A percentile compares a stretch with the other conserved stretches of the same genome.
Evolutionary conservation across 1,140 invertebrate genomes (phyloP).

Genomic region (Paraescarpia echinospica): DNA sequence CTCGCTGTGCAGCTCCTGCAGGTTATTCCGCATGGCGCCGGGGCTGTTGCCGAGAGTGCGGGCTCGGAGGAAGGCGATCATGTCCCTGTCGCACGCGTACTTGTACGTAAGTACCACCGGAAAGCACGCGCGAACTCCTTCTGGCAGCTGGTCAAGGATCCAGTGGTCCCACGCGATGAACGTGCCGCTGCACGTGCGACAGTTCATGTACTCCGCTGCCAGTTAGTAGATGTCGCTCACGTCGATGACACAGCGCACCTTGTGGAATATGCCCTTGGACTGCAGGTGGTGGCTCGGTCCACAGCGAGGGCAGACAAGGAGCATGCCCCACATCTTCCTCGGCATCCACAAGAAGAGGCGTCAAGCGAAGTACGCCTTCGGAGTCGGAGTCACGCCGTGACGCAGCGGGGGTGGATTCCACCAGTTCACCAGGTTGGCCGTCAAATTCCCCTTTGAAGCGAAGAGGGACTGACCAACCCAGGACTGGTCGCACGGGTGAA

Average conservation of each 20-base stretch:
- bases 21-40: not conserved
- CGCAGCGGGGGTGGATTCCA: not conserved
- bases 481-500: not conserved
- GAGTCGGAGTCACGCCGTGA: not conserved
- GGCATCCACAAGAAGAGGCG: not conserved
- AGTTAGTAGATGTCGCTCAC: not conserved
- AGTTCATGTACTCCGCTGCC: not conserved
- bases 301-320: not conserved
- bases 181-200: not conserved
- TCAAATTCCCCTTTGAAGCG: not conserved
- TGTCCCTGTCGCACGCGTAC: not conserved
- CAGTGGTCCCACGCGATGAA: not conserved
- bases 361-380: not conserved
- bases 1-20: conserved; percentile 11
- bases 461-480: not conserved
- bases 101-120: not conserved
- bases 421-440: not conserved
- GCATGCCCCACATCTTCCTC: not conserved
- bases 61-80: not conserved
- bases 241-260: not conserved
- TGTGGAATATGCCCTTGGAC: not conserved
- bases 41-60: conserved; percentile 1
- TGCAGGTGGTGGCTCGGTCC: not conserved
- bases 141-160: not conserved
- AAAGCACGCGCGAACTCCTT: not conserved